These are phyloP conservation scores for Amphipoea lucens DNA, from an alignment of 2,888 invertebrate genomes.

Conservation along the genomic window DNA sequence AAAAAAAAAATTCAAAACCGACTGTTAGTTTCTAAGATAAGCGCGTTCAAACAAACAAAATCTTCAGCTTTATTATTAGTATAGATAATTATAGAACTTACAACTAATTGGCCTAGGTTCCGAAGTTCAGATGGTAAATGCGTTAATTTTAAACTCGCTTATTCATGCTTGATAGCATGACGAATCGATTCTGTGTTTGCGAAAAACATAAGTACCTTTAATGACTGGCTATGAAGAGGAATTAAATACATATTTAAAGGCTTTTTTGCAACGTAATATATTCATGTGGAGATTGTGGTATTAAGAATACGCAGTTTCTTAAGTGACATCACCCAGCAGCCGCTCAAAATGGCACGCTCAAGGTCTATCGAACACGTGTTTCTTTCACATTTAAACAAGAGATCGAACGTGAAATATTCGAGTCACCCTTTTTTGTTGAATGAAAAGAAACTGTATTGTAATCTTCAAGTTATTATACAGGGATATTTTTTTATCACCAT, in stretches of 20 bases:
- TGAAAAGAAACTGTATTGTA: not conserved
- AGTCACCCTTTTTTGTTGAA: not conserved
- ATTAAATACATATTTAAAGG: not conserved
- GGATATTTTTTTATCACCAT: too few species aligned
- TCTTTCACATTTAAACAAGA: not conserved
- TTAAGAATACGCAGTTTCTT: constrained; percentile 6
- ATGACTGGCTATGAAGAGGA: not conserved
- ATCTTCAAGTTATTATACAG: too few species aligned
- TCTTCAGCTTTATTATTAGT: not conserved
- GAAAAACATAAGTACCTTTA: not conserved
- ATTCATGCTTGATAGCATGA: constrained; percentile 23
- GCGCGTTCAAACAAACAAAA: not conserved
- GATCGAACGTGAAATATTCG: not conserved
- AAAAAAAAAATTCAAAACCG: not conserved
- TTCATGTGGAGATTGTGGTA: constrained; percentile 2
- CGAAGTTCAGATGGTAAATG: not conserved
- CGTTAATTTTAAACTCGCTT: not conserved
- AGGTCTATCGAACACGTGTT: constrained; percentile 18
- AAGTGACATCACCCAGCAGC: constrained; percentile 36
- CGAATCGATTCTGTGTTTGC: not conserved
- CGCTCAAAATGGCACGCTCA: constrained; percentile 24
- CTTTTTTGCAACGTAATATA: constrained; percentile 26
- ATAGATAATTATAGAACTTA: too few species aligned
- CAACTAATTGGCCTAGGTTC: not conserved
- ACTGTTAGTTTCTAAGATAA: not conserved